These are phyloP conservation scores for Entelurus aequoreus DNA, from an alignment of 2,113 vertebrate genomes.

Conservation along the genomic window DNA sequence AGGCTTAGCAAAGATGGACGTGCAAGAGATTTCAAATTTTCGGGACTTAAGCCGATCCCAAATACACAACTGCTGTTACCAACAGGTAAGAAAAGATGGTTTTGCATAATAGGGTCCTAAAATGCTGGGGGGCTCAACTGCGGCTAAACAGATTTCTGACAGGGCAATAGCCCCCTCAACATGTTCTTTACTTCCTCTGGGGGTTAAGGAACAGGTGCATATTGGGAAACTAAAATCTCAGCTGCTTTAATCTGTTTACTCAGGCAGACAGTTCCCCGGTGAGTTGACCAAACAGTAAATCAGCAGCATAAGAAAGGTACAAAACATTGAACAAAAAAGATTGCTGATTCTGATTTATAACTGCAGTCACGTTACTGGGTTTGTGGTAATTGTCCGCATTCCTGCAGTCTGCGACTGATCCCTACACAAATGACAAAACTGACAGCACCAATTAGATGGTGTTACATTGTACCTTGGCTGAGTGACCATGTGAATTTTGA, in stretches of 20 bases:
- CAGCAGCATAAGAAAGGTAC: not conserved
- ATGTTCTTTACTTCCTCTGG: constrained; percentile 3
- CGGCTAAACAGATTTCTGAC: no score
- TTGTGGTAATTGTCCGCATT: constrained; percentile 2
- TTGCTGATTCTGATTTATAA: not conserved
- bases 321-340: not conserved
- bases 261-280: constrained; percentile 35
- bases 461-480: constrained; percentile 64
- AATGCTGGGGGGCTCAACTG: no score
- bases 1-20: no score
- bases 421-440: not conserved
- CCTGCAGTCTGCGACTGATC: not conserved
- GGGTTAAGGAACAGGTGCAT: constrained; percentile 38
- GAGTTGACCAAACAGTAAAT: not conserved
- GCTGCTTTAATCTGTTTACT: constrained; percentile 43
- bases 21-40: no score
- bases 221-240: constrained; percentile 30
- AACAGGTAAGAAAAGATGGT: no score
- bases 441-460: no score
- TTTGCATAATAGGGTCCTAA: no score
- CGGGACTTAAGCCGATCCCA: no score
- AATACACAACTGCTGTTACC: no score
- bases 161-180: not conserved
- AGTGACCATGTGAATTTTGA: constrained; percentile 72
- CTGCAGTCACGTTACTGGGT: not conserved